These are phyloP conservation scores for Craseonycteris thonglongyai DNA, from an alignment of 2,113 vertebrate genomes.

Conservation along the genomic window DNA sequence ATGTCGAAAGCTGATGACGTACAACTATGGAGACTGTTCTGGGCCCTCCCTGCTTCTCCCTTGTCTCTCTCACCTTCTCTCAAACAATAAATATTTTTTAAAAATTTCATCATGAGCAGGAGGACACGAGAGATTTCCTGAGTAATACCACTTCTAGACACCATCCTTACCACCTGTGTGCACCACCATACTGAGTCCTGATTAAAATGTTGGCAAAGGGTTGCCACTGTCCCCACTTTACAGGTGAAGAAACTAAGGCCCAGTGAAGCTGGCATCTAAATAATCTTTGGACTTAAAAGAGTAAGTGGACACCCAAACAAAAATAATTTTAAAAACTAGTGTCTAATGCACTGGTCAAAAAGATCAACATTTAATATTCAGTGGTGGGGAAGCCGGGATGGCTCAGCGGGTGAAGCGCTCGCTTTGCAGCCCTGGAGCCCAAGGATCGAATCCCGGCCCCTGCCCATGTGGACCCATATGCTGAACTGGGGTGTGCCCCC, in stretches of 20 bases:
- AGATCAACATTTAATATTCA: background rate
- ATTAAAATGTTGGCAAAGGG: background rate
- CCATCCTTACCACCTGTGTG: fast-evolving
- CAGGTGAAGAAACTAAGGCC: background rate
- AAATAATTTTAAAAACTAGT: background rate
- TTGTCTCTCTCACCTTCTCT: no score
- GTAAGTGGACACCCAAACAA: background rate
- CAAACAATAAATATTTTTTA: no score
- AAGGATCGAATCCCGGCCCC: no score
- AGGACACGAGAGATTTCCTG: background rate
- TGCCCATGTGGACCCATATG: no score
- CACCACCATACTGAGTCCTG: background rate
- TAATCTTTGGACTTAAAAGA: background rate
- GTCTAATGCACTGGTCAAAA: background rate
- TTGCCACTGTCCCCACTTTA: background rate
- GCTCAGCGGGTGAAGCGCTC: no score
- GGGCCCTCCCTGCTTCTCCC: no score
- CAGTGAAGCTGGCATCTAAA: background rate
- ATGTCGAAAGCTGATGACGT: no score
- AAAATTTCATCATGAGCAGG: background rate
- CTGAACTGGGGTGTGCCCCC: no score
- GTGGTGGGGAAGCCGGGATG: no score
- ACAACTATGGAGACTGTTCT: no score
- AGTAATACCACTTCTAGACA: no score
- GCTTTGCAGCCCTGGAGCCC: no score